Evolutionary conservation across 1,140 invertebrate species (phyloP).

Genomic region (Polypedilum pembai): DNA sequence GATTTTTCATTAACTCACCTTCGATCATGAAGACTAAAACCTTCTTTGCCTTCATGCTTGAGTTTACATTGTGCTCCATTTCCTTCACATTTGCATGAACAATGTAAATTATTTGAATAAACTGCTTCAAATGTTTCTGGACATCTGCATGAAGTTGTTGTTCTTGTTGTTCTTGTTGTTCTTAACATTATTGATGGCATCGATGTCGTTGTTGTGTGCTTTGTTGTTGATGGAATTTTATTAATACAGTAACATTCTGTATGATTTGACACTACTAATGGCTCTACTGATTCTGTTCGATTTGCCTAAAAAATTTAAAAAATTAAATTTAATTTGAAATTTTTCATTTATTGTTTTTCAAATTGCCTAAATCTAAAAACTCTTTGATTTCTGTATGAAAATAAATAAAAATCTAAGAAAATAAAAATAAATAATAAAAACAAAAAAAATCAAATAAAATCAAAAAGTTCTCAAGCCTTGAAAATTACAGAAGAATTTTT

Average conservation of each 20-base stretch:
- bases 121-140: background rate
- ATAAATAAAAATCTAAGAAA: background rate
- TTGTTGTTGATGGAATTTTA: background rate
- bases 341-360: background rate
- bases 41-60: background rate
- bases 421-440: background rate
- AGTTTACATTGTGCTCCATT: background rate
- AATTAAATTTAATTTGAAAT: background rate
- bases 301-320: background rate
- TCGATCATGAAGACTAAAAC: background rate
- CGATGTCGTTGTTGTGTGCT: background rate
- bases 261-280: background rate
- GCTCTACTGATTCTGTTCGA: background rate
- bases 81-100: background rate
- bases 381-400: background rate
- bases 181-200: background rate
- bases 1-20: background rate
- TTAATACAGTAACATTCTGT: constrained; percentile 17
- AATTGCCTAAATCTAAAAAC: background rate
- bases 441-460: too few relatives aligned
- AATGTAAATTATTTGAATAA: background rate
- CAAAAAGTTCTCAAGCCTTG: background rate
- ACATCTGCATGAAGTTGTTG: background rate
- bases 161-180: background rate
- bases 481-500: too few relatives aligned